These are phyloP conservation scores for Prunella himalayana DNA, from an alignment of 2,113 vertebrate species.

Conservation along the genomic window DNA sequence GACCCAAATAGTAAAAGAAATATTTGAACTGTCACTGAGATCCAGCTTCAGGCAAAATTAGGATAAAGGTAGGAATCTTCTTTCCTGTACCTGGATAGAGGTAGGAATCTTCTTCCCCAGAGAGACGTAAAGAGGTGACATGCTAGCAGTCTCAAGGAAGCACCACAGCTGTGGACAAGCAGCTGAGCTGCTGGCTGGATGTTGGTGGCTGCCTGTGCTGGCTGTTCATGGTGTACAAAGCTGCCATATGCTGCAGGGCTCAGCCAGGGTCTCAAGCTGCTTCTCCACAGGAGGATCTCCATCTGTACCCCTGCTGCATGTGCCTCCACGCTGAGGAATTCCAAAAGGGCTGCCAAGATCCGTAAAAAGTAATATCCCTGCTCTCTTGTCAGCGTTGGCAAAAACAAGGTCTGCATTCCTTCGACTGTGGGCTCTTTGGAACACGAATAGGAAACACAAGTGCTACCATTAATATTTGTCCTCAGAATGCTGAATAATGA, in stretches of 20 bases:
- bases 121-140: neutral
- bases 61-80: neutral
- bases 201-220: neutral
- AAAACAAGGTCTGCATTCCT: conserved; percentile 48
- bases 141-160: neutral
- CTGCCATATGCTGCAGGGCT: neutral
- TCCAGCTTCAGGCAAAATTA: neutral
- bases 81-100: neutral
- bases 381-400: neutral
- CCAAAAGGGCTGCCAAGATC: conserved; percentile 45
- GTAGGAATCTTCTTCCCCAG: neutral
- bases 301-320: neutral
- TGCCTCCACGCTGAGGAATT: conserved; percentile 14
- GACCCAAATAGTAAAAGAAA: neutral
- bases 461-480: conserved; percentile 19
- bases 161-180: rapidly evolving
- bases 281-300: conserved; percentile 14
- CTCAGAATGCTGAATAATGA: neutral
- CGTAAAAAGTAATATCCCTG: neutral
- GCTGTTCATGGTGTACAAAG: neutral
- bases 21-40: neutral
- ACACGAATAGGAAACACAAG: conserved; percentile 3
- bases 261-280: conserved; percentile 38
- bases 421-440: neutral
- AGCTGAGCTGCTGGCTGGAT: neutral